Evolutionary conservation across 2,888 invertebrate genomes (phyloP).

Genomic region (Stratiomys singularior): DNA sequence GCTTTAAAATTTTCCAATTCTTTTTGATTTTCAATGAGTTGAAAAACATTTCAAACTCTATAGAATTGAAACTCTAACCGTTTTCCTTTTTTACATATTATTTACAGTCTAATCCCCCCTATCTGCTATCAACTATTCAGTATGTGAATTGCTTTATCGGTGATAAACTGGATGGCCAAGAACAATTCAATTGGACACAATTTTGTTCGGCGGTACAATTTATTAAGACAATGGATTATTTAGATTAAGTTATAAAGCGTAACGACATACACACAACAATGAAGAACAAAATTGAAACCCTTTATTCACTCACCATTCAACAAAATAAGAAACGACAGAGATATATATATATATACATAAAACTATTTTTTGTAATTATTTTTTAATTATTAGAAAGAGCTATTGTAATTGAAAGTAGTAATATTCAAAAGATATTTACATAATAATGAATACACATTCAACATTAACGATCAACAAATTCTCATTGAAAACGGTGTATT

Average conservation of each 20-base stretch:
- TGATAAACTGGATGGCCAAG: slow-evolving; percentile 84
- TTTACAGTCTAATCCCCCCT: slow-evolving; percentile 92
- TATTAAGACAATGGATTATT: slow-evolving; percentile 89
- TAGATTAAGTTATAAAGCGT: slow-evolving; percentile 49
- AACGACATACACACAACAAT: not conserved
- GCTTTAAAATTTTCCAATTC: slow-evolving; percentile 27
- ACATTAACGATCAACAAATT: no score
- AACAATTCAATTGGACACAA: slow-evolving; percentile 98
- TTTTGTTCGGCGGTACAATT: slow-evolving; percentile 97
- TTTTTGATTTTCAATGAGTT: not conserved
- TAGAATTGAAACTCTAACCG: not conserved
- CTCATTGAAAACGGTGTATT: not conserved
- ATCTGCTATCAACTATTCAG: slow-evolving; percentile 93
- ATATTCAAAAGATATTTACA: slow-evolving; percentile 10
- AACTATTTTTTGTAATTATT: slow-evolving; percentile 36
- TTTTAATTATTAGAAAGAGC: slow-evolving; percentile 6
- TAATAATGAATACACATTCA: not conserved
- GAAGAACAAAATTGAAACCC: not conserved
- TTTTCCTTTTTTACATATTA: no score
- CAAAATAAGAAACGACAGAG: not conserved
- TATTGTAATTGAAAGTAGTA: not conserved
- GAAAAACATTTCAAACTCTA: not conserved
- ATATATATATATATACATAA: slow-evolving; percentile 8
- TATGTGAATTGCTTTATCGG: slow-evolving; percentile 94
- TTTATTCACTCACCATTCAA: not conserved